Base-by-base conservation (phyloP, 2,797 vertebrate species). In the Nyctalus aviator region DNA sequence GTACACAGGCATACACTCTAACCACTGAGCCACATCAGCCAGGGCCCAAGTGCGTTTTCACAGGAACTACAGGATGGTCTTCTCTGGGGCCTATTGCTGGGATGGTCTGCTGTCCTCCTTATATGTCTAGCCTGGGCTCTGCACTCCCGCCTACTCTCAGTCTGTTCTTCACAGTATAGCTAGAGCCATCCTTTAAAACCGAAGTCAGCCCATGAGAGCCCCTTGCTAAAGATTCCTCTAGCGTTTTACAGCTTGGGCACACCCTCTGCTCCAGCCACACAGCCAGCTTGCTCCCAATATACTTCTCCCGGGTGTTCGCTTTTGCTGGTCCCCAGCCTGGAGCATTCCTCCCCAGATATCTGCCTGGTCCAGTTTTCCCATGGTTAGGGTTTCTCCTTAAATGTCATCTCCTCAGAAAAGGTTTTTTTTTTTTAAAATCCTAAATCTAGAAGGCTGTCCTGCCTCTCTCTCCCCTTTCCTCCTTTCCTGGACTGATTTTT, bases 201-300 rank as follows among this genome's bases (percentile, higher is more conserved):
- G 23, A 13, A 8, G 64, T 73, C 37, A 57, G 44, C 55, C 46
- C 13, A n/a, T 11, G 41, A 77, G 53, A 71, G 0, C 2, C 9
- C 44, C 30, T 25, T 15, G 37, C 77, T 57, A n/a, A n/a, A 15
- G 18, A 35, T 46, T 27, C 48, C 17, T 64, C 41, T 12, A 20
- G 30, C 17, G 23, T 44, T 27, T 69, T 9, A 0, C 68, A 93
- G 93, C 0, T 0, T 0, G 2, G 32, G 12, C 59, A 17, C 14
- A 87, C 71, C 85, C 95, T 94, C 89, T 76, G 71, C 53, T 90
- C 85, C 69, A 41, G 95, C 44, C 88, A 41, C 20, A 10, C 7
- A 8, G 25, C 46, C 21, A 68, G 37, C 44, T 21, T 62, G 9
- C 30, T 46, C 18, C 46, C 62, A 27, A 23, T 4, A 5, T 20